Evolutionary conservation across 1,140 invertebrate species (phyloP).

Genomic region (Proctacanthus coquilletti): DNA sequence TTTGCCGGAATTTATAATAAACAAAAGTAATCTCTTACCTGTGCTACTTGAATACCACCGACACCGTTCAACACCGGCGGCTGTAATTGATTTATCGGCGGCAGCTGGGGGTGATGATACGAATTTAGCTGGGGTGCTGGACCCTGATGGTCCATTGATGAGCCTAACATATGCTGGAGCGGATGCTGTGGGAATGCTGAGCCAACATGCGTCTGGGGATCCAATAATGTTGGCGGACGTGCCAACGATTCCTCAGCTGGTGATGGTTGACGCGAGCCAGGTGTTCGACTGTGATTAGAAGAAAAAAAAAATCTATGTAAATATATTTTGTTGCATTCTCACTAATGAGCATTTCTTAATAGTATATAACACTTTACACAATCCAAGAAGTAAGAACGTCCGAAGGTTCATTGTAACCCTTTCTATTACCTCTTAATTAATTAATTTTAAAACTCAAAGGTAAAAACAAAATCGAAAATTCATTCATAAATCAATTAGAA

Average conservation of each 20-base stretch:
- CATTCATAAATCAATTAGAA: too few relatives aligned
- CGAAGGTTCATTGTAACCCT: neutral
- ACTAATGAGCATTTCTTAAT: too few relatives aligned
- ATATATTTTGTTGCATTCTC: too few relatives aligned
- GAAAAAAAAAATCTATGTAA: slow-evolving; percentile 6
- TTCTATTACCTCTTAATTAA: neutral
- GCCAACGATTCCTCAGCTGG: slow-evolving; percentile 56
- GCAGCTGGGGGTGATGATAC: slow-evolving; percentile 26
- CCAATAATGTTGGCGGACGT: slow-evolving; percentile 19
- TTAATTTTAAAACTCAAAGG: neutral
- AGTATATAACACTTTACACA: too few relatives aligned
- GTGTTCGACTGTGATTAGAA: slow-evolving; percentile 50
- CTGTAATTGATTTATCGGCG: slow-evolving; percentile 28
- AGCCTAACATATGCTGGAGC: slow-evolving; percentile 25
- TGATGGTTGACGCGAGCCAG: slow-evolving; percentile 78
- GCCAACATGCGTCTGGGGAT: slow-evolving; percentile 17
- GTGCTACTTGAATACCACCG: slow-evolving; percentile 28
- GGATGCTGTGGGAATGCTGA: slow-evolving; percentile 19
- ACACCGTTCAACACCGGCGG: slow-evolving; percentile 29
- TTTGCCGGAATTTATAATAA: neutral
- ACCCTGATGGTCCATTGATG: slow-evolving; percentile 24
- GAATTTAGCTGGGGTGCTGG: slow-evolving; percentile 13
- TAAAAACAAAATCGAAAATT: too few relatives aligned
- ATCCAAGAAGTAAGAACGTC: too few relatives aligned
- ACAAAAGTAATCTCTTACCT: slow-evolving; percentile 14